Percentiles rank a stretch among this genome's conserved stretches.
These are phyloP conservation scores for Pelobates cultripes DNA, from an alignment of 2,797 vertebrate species.

Conservation along the genomic window DNA sequence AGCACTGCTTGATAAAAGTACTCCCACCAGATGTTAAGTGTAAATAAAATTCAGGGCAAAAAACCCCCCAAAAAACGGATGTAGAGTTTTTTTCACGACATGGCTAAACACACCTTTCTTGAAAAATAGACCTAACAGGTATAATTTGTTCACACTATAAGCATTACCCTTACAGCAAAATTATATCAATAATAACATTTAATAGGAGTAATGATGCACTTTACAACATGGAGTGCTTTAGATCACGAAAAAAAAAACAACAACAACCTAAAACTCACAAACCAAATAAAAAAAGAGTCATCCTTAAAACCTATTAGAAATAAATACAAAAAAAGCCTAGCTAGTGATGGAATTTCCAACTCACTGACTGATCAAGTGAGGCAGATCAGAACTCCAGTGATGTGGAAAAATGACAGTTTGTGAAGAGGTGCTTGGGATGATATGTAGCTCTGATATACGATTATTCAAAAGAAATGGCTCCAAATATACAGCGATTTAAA, in stretches of 20 bases:
- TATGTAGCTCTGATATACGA: slow-evolving; percentile 68
- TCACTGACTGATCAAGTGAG: slow-evolving; percentile 75
- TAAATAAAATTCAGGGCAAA: background rate
- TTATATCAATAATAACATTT: too few species aligned
- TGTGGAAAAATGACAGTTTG: slow-evolving; percentile 79
- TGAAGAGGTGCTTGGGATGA: slow-evolving; percentile 74
- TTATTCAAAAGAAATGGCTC: slow-evolving; percentile 73
- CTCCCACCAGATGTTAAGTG: slow-evolving; percentile 34
- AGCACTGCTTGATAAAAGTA: background rate
- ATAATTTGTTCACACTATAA: slow-evolving; percentile 22
- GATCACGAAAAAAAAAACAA: slow-evolving; percentile 45
- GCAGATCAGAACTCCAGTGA: slow-evolving; percentile 80
- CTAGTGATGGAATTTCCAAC: slow-evolving; percentile 77
- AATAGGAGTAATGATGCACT: too few species aligned
- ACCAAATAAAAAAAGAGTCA: slow-evolving; percentile 81
- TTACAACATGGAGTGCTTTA: too few species aligned
- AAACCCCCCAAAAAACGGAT: too few species aligned
- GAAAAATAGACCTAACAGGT: slow-evolving; percentile 9
- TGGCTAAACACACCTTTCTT: background rate
- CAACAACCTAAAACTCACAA: slow-evolving; percentile 59
- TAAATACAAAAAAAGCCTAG: slow-evolving; percentile 77
- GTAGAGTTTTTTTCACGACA: background rate
- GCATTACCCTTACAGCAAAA: background rate
- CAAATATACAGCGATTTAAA: slow-evolving; percentile 64
- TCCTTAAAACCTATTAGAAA: slow-evolving; percentile 84